Base-by-base conservation (phyloP, 2,888 invertebrate genomes). In the Dryobota labecula region DNA sequence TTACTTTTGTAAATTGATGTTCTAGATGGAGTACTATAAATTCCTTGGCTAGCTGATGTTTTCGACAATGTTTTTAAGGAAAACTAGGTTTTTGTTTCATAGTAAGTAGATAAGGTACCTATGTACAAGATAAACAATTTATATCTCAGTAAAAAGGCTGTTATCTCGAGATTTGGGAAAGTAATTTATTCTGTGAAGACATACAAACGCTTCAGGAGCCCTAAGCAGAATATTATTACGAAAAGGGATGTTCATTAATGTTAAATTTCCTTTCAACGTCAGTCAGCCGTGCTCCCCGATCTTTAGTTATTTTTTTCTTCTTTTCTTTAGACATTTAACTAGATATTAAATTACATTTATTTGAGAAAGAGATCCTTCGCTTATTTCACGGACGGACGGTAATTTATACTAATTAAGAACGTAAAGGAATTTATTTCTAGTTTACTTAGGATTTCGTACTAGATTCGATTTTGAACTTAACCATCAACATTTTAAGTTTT, bases 231-330 rank as follows among this genome's bases (percentile, higher is more conserved):
- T 84, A 77, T 76, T 85, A 82, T 86, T 86, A 73, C 79, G 76
- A 87, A 82, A 86, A 84, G 82, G 78, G 84, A 85, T 84, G 84
- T 87, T 87, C 84, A 84, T 89, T 88, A 87, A 86, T 80, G 83
- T 86, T 84, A 76, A 88, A 87, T 88, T 88, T 84, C 85, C 85
- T 89, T 90, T 87, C 80, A 86, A 70, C 80, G 76, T 72, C 84
- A 86, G 80, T 85, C 84, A 85, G 76, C 80, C 86, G 83, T 86
- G 79, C 75, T 84, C 66, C 66, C 68, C 66, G 75, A 82, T 80
- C 73, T 81, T 78, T 36, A 69, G 72, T 72, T 78, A 71, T 79
- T 77, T 85, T 62, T 85, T 63, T 75, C 87, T 84, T 73, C 65
- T 60, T 85, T 76, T 70, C 82, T 88, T 88, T 88, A n/a, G 86